Conservation (phyloP, 1,140 invertebrate species). For the Conus betulinus region DNA sequence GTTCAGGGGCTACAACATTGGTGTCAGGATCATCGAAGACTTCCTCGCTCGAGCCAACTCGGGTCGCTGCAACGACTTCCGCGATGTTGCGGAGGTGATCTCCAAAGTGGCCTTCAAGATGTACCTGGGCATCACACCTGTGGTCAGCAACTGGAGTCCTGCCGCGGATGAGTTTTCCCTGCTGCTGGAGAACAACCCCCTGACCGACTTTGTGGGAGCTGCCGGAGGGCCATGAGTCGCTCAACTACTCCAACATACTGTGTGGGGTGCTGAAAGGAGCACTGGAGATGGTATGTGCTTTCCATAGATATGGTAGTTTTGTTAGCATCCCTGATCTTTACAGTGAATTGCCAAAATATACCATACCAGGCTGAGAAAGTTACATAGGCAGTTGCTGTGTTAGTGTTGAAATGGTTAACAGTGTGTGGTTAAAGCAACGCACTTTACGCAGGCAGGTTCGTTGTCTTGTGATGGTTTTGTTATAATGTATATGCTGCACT, state of each 20-base stretch:
- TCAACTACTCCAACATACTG: constrained; percentile 97
- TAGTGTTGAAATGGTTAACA: too few relatives aligned
- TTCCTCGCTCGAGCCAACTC: constrained; percentile 94
- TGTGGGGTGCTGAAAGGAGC: constrained; percentile 91
- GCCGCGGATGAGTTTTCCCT: constrained; percentile 98
- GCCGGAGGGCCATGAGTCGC: constrained; percentile 88
- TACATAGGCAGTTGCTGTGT: too few relatives aligned
- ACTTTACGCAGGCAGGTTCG: too few relatives aligned
- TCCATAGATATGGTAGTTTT: too few relatives aligned
- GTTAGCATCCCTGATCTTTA: too few relatives aligned
- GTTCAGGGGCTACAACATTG: constrained; percentile 95
- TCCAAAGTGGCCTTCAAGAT: constrained; percentile 89
- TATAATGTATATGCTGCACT: too few relatives aligned
- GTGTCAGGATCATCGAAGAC: constrained; percentile 97
- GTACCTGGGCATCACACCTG: constrained; percentile 93
- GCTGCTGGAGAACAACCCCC: constrained; percentile 94
- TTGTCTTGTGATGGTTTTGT: too few relatives aligned
- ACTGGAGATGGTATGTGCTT: constrained; percentile 92
- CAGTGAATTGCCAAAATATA: too few relatives aligned
- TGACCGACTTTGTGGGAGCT: constrained; percentile 99
- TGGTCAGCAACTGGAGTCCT: constrained; percentile 94
- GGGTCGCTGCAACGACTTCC: constrained; percentile 94
- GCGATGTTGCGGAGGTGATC: constrained; percentile 98
- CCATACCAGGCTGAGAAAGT: too few relatives aligned
- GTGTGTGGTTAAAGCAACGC: too few relatives aligned